phyloP scores from a whole-genome alignment of 2,888 invertebrate species.

The Willowsia nigromaculata region DNA sequence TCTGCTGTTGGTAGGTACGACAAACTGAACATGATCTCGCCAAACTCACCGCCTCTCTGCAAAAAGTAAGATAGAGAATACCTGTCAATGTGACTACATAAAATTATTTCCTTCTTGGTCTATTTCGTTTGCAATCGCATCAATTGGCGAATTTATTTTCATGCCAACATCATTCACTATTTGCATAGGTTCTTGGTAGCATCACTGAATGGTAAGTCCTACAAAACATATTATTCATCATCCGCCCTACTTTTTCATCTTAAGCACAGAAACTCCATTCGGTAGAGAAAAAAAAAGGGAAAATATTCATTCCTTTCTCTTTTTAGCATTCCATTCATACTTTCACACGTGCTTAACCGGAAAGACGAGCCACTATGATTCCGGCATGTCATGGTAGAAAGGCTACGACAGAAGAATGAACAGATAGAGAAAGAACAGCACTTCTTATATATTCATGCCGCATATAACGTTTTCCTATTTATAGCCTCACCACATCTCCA shows the following conservation, averaged over 20 bases:
- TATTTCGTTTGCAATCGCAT: no score
- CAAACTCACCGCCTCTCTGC: constrained; percentile 86
- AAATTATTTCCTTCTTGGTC: neutral
- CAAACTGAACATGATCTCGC: constrained; percentile 90
- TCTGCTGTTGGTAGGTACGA: constrained; percentile 91
- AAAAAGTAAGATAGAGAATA: constrained; percentile 57
- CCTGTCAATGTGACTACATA: no score
- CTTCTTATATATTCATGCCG: neutral
- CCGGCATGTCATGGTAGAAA: neutral
- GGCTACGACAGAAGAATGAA: neutral
- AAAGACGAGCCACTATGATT: neutral
- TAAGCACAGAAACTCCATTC: neutral
- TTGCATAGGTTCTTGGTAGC: no score
- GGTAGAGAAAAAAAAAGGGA: neutral
- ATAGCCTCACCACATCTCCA: no score
- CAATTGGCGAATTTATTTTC: no score
- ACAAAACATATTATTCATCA: no score
- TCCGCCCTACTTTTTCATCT: neutral
- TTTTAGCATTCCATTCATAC: constrained; percentile 34
- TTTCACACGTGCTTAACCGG: constrained; percentile 32
- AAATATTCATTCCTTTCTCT: neutral
- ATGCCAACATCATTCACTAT: no score
- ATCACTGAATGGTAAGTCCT: no score
- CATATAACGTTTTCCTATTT: no score
- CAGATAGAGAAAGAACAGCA: neutral